phyloP scores from a whole-genome alignment of 2,797 vertebrate species.

The Sebastiscus albofasciatus region DNA sequence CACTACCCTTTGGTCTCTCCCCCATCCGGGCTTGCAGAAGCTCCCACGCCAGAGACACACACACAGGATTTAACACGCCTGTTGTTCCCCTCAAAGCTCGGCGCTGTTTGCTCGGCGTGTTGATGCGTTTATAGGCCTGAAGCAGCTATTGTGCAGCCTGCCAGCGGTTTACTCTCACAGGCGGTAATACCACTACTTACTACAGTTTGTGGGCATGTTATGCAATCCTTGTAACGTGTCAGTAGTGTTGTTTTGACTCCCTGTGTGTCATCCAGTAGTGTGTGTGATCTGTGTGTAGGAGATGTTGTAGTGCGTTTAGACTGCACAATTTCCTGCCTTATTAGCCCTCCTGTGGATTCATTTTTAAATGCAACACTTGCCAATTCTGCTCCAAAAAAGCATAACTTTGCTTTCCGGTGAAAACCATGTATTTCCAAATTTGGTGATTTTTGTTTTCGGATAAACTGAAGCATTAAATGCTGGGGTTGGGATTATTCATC shows the following conservation, averaged over 20 bases:
- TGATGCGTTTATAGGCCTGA: conserved; percentile 56
- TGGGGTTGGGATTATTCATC: conserved; percentile 5
- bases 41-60: conserved; percentile 47
- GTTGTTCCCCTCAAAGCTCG: conserved; percentile 56
- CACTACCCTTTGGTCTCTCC: conserved; percentile 58
- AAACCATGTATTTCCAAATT: conserved; percentile 8
- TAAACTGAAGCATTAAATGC: neutral
- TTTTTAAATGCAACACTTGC: neutral
- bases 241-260: conserved; percentile 41
- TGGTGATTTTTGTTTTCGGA: conserved; percentile 19
- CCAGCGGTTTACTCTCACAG: conserved; percentile 42
- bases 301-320: neutral
- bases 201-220: conserved; percentile 42
- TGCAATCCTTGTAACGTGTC: conserved; percentile 31
- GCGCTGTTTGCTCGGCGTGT: conserved; percentile 49
- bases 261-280: conserved; percentile 18
- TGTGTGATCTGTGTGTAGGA: conserved; percentile 11
- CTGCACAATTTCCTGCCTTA: conserved; percentile 1
- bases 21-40: conserved; percentile 61
- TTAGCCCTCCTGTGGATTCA: neutral
- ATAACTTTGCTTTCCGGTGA: neutral
- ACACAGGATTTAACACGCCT: conserved; percentile 65
- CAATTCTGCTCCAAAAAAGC: conserved; percentile 21
- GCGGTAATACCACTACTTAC: conserved; percentile 37
- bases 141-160: conserved; percentile 47